Percentiles rank a stretch among this genome's conserved stretches.
Conservation (phyloP, 2,888 invertebrate species). For the Lithophane ornitopus region DNA sequence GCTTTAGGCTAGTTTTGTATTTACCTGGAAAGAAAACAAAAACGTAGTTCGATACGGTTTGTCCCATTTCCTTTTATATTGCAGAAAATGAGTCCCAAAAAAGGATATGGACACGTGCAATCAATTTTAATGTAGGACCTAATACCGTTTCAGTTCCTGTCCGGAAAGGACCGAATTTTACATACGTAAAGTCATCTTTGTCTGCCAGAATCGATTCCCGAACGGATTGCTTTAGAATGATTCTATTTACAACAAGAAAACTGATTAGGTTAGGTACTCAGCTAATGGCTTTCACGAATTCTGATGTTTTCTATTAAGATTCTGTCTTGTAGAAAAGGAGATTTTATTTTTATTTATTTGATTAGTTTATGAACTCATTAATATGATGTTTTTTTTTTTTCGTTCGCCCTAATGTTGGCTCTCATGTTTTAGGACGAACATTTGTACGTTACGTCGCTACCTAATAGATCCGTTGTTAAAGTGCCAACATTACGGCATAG, state of each 20-base stretch:
- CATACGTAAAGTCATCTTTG: conserved; percentile 56
- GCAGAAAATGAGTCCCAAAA: conserved; percentile 61
- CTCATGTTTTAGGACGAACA: too few species aligned
- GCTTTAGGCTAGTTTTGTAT: conserved; percentile 32
- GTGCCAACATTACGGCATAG: too few species aligned
- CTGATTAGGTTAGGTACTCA: conserved; percentile 42
- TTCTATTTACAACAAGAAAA: conserved; percentile 47
- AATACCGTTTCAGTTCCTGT: conserved; percentile 56
- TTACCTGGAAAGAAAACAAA: conserved; percentile 55
- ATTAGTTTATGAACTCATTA: not conserved
- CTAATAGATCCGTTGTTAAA: too few species aligned
- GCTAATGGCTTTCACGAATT: conserved; percentile 36
- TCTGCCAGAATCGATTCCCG: conserved; percentile 46
- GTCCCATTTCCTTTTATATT: conserved; percentile 61
- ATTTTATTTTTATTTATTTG: not conserved
- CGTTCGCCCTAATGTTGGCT: too few species aligned
- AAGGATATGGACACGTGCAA: conserved; percentile 64
- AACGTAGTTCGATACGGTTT: conserved; percentile 56
- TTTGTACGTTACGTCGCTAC: too few species aligned
- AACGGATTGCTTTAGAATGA: conserved; percentile 42
- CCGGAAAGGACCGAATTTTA: conserved; percentile 58
- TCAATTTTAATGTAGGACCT: conserved; percentile 63
- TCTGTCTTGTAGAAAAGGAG: not conserved
- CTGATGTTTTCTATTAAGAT: conserved; percentile 5
- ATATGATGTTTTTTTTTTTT: too few species aligned